Evolutionary conservation across 2,888 invertebrate species (phyloP).

Genomic region (Drosophila helvetica): DNA sequence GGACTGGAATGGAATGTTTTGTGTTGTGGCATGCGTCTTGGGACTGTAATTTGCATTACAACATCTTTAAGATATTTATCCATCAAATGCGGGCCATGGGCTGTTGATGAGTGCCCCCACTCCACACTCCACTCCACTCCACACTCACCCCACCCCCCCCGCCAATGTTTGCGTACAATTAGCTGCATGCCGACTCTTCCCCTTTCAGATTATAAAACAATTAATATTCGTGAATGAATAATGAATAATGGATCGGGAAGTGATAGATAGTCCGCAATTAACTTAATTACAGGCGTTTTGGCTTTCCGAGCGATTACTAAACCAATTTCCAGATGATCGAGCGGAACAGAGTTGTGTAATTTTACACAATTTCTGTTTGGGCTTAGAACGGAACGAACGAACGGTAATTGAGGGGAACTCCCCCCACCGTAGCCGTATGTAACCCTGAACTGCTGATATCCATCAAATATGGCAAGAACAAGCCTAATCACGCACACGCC

Average conservation of each 20-base stretch:
- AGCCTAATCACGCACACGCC: neutral
- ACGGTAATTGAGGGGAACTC: neutral
- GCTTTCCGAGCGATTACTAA: constrained; percentile 46
- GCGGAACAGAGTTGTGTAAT: constrained; percentile 59
- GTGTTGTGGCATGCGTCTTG: neutral
- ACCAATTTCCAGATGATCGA: constrained; percentile 41
- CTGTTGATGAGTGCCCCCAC: constrained; percentile 28
- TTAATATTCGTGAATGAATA: constrained; percentile 53
- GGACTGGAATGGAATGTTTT: constrained; percentile 5
- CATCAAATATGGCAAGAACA: no score
- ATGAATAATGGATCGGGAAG: constrained; percentile 74
- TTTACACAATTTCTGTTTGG: constrained; percentile 10
- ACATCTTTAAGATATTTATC: constrained; percentile 35
- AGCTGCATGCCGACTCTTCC: constrained; percentile 44
- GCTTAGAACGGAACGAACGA: neutral
- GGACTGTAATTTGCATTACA: constrained; percentile 36
- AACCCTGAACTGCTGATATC: neutral
- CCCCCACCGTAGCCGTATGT: no score
- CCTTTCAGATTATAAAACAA: constrained; percentile 65
- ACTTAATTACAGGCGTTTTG: constrained; percentile 54
- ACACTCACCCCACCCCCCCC: no score
- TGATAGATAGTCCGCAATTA: constrained; percentile 68
- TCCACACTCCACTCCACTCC: neutral
- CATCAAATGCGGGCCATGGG: constrained; percentile 42
- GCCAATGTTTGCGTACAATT: constrained; percentile 44